Base-by-base conservation (phyloP, 2,888 invertebrate genomes). In the Rhorus exstirpatorius region DNA sequence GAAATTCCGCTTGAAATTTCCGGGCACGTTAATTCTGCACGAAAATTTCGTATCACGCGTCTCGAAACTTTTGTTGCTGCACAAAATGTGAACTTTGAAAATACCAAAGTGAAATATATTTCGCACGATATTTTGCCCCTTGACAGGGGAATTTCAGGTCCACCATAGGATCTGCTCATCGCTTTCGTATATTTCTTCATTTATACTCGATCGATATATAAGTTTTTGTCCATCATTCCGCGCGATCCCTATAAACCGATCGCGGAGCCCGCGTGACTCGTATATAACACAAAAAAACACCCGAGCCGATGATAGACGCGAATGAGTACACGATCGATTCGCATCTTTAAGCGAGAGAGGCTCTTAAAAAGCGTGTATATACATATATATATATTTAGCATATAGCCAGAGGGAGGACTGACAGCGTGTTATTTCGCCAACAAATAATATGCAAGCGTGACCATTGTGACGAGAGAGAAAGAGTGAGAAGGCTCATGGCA, bases 371-470 rank as follows among this genome's bases (percentile, higher is more conserved):
- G 60, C 61, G n/a, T n/a, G n/a, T n/a, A n/a, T n/a, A n/a, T 78
- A 71, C 26, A 87, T 87, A 86, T 84, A 85, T 83, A 87, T 91
- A 90, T 91, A 89, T 91, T 91, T 91, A 91, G 89, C 90, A 90
- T 90, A 90, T 91, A n/a, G n/a, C 90, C 86, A 84, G 85, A 87
- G 60, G 35, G 38, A n/a, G 60, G 87, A 88, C 90, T 91, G 91
- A 91, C 91, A 91, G 91, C 89, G 88, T 91, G 91, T 91, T 91
- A 91, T 91, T 91, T 91, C 87, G 90, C 90, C 91, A 89, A 90
- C 90, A 90, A 91, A 91, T 90, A 91, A 91, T 90, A 91, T 88
- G 87, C 89, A 74, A 79, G 78, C 74, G 41, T 49, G 80, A 60
- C 84, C 61, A 70, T 77, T 67, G 65, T 72, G 72, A 72, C 55